Conservation (phyloP, 2,797 vertebrate genomes). For the Zalophus californianus region DNA sequence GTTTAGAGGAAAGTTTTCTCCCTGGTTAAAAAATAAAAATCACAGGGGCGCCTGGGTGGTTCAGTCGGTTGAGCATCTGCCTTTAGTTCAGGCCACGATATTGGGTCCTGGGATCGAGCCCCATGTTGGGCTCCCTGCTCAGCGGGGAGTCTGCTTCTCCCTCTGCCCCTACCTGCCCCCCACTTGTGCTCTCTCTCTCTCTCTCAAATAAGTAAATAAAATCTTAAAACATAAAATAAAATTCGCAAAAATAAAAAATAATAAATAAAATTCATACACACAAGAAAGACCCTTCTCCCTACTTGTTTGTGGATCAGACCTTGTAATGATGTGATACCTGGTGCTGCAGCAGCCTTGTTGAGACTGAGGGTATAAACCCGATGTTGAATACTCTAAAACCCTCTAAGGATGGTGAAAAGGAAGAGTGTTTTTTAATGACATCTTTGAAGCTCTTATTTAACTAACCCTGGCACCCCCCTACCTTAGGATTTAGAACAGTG, state of each 20-base stretch:
- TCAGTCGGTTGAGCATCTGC: not conserved
- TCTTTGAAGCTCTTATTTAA: constrained; percentile 16
- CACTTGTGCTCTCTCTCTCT: not conserved
- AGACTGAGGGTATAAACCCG: not conserved
- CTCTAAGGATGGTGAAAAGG: not conserved
- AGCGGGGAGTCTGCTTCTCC: not conserved
- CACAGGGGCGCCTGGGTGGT: not conserved
- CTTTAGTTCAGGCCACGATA: too few species aligned
- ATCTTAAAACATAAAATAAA: not conserved
- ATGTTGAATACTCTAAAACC: not conserved
- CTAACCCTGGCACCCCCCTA: not conserved
- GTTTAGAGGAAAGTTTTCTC: not conserved
- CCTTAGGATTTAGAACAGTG: not conserved
- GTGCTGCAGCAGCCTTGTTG: not conserved
- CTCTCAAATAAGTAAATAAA: not conserved
- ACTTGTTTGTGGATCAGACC: not conserved
- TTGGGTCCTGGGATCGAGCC: not conserved
- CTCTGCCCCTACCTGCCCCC: not conserved
- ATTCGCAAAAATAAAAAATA: not conserved
- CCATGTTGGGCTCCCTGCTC: not conserved
- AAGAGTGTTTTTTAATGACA: not conserved
- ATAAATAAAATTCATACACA: not conserved
- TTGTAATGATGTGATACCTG: not conserved
- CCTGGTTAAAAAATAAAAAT: not conserved
- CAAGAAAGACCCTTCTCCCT: not conserved